phyloP scores from a whole-genome alignment of 2,888 invertebrate genomes.

The Arctia plantaginis region DNA sequence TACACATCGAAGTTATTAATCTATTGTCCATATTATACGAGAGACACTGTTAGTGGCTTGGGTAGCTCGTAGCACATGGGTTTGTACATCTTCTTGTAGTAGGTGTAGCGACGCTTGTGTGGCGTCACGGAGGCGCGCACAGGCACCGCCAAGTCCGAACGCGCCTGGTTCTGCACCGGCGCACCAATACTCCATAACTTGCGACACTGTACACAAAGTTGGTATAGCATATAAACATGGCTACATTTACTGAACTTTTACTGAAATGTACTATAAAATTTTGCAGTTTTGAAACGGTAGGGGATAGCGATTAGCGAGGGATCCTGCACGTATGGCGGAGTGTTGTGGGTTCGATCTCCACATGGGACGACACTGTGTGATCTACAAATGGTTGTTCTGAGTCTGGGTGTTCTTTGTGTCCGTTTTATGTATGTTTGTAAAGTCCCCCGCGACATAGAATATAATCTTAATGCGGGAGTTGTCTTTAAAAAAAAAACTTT shows the following conservation, averaged over 20 bases:
- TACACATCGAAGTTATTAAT: neutral
- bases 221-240: neutral
- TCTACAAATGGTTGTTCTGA: no score
- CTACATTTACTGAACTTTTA: neutral
- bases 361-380: no score
- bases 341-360: no score
- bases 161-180: constrained; percentile 18
- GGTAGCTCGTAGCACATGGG: constrained; percentile 78
- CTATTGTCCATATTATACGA: constrained; percentile 59
- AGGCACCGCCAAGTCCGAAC: constrained; percentile 53
- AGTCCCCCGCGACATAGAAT: no score
- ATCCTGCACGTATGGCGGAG: no score
- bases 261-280: no score
- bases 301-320: no score
- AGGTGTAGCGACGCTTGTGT: constrained; percentile 80
- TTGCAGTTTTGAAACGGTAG: no score
- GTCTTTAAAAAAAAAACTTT: no score
- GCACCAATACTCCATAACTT: constrained; percentile 33
- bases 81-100: constrained; percentile 82
- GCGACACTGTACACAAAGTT: constrained; percentile 56
- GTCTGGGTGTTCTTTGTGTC: no score
- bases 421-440: no score
- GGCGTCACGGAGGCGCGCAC: constrained; percentile 75
- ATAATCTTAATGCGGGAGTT: no score
- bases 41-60: constrained; percentile 71